Conservation (phyloP, 2,888 invertebrate genomes). For the Pterobdella sp. region DNA sequence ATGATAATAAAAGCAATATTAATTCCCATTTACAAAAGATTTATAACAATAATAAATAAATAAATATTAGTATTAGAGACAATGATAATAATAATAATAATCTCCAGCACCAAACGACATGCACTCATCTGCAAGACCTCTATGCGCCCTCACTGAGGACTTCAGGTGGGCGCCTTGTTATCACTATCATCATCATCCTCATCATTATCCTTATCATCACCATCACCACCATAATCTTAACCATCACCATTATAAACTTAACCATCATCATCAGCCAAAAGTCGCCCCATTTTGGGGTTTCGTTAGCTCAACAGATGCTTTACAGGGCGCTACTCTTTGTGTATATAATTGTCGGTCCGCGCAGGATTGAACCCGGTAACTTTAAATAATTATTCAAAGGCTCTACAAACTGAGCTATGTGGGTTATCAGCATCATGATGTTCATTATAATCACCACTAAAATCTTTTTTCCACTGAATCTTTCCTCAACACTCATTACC, state of each 20-base stretch:
- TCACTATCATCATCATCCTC: neutral
- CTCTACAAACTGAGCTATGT: no score
- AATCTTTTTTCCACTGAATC: neutral
- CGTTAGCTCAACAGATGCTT: no score
- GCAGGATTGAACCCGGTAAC: no score
- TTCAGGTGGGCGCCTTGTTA: neutral
- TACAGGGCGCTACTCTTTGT: no score
- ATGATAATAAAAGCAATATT: no score
- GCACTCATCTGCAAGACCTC: conserved; percentile 11
- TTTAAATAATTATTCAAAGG: no score
- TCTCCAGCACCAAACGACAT: conserved; percentile 18
- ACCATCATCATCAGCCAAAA: neutral
- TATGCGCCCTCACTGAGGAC: conserved; percentile 18
- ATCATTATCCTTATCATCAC: neutral
- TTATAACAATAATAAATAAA: no score
- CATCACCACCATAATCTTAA: neutral
- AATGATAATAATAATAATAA: neutral
- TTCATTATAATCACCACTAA: neutral
- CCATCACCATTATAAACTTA: neutral
- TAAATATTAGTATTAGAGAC: no score
- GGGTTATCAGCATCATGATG: neutral
- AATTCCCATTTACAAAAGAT: no score
- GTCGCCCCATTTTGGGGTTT: no score
- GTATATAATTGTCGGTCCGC: no score
- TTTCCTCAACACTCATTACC: neutral